Evolutionary conservation across 2,113 vertebrate species (phyloP).

Genomic region (Muscicapa adusta): DNA sequence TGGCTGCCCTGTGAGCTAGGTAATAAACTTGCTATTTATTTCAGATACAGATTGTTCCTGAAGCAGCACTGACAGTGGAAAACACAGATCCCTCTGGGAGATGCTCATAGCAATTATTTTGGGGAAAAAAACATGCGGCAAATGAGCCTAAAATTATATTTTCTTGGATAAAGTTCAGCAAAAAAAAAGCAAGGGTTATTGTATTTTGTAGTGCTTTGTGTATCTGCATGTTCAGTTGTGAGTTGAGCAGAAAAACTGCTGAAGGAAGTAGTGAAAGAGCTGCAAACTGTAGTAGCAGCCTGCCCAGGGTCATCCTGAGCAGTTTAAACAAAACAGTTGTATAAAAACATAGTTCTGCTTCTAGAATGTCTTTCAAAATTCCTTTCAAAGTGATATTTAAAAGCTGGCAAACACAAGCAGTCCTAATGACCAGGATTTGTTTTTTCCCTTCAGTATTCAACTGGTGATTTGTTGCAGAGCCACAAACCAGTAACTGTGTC

Average conservation of each 20-base stretch:
- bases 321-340: neutral
- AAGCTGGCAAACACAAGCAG: neutral
- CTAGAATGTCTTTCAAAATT: neutral
- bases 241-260: neutral
- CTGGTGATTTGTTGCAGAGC: neutral
- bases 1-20: neutral
- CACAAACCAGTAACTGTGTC: neutral
- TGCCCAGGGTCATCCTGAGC: neutral
- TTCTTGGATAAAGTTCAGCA: neutral
- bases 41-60: neutral
- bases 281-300: neutral
- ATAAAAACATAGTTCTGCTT: neutral
- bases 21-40: neutral
- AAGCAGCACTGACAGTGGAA: neutral
- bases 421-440: neutral
- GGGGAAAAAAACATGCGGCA: accelerated
- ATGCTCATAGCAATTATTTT: neutral
- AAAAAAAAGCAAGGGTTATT: neutral
- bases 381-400: neutral
- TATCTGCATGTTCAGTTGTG: neutral
- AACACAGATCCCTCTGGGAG: neutral
- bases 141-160: neutral
- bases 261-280: neutral
- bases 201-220: neutral
- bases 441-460: neutral